A percentile compares a stretch with the other conserved stretches of the same genome.
phyloP scores from a whole-genome alignment of 2,888 invertebrate genomes.

The Drosophila tanythrix region DNA sequence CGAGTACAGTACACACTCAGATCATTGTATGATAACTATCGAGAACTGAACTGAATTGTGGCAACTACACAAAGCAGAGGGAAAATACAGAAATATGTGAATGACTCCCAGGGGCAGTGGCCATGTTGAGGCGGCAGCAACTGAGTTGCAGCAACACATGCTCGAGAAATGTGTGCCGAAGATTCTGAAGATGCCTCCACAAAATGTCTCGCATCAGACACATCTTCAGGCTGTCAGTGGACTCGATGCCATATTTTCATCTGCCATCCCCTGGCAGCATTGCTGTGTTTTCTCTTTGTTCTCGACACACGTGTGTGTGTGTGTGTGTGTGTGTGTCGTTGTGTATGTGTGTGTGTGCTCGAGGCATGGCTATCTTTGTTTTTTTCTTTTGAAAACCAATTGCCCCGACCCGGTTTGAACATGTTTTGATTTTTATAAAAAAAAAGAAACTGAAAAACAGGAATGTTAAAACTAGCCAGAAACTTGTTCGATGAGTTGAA shows the following conservation, averaged over 20 bases:
- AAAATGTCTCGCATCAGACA: constrained; percentile 61
- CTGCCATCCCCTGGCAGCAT: constrained; percentile 16
- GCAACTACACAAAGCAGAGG: background rate
- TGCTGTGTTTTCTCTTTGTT: constrained; percentile 52
- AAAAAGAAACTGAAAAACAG: constrained; percentile 43
- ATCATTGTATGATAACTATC: constrained; percentile 24
- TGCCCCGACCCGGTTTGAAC: constrained; percentile 42
- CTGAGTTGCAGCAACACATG: constrained; percentile 38
- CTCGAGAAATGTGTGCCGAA: constrained; percentile 16
- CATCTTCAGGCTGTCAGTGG: constrained; percentile 46
- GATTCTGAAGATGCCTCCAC: constrained; percentile 30
- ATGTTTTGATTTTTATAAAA: constrained; percentile 62
- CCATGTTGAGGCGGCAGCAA: constrained; percentile 42
- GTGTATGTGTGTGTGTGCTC: constrained; percentile 22
- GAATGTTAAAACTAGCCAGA: constrained; percentile 39
- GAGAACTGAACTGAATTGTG: constrained; percentile 9
- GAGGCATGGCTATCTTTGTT: constrained; percentile 36
- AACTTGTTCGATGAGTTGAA: constrained; percentile 60
- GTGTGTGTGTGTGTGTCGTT: constrained; percentile 3
- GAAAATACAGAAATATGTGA: background rate
- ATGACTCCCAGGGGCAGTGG: constrained; percentile 40
- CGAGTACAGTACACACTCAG: constrained; percentile 7
- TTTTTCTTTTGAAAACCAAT: constrained; percentile 50
- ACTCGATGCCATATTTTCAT: constrained; percentile 32
- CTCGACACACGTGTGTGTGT: constrained; percentile 46